Evolutionary conservation across 2,113 vertebrate genomes (phyloP).

Genomic region (Ictalurus punctatus): DNA sequence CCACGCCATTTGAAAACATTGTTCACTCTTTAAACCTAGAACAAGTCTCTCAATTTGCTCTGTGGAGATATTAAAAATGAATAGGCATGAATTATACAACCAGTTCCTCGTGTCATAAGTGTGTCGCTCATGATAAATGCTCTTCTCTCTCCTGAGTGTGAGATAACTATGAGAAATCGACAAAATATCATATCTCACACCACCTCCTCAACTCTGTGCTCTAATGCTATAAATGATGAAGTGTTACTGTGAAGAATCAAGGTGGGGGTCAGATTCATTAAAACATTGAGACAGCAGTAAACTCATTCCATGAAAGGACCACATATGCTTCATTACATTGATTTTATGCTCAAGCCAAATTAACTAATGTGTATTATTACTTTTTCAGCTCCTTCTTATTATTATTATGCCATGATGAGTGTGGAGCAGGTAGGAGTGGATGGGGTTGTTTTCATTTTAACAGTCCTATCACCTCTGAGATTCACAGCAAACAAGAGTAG

Average conservation of each 20-base stretch:
- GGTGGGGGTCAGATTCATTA: constrained; percentile 37
- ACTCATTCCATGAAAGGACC: constrained; percentile 6
- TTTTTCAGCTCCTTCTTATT: constrained; percentile 51
- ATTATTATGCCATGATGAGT: constrained; percentile 63
- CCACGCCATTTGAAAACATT: constrained; percentile 22
- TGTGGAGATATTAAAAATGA: constrained; percentile 46
- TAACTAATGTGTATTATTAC: constrained; percentile 57
- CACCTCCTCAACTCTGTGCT: constrained; percentile 30
- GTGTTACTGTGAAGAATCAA: constrained; percentile 38
- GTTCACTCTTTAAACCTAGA: constrained; percentile 36
- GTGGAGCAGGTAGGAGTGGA: constrained; percentile 14
- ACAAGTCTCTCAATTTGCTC: constrained; percentile 43
- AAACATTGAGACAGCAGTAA: neutral
- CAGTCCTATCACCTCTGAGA: constrained; percentile 57
- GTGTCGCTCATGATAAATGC: constrained; percentile 45
- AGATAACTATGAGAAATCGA: constrained; percentile 45
- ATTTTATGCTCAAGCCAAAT: constrained; percentile 53
- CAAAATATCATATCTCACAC: constrained; percentile 44
- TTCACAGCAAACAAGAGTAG: constrained; percentile 49
- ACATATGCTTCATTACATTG: neutral
- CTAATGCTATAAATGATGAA: constrained; percentile 28
- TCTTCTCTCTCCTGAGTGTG: constrained; percentile 23
- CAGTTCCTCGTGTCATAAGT: constrained; percentile 34
- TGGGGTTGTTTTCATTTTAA: constrained; percentile 65
- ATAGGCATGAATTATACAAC: constrained; percentile 47